Evolutionary conservation across 2,113 vertebrate genomes (phyloP).

Genomic region (Oryzias melastigma): DNA sequence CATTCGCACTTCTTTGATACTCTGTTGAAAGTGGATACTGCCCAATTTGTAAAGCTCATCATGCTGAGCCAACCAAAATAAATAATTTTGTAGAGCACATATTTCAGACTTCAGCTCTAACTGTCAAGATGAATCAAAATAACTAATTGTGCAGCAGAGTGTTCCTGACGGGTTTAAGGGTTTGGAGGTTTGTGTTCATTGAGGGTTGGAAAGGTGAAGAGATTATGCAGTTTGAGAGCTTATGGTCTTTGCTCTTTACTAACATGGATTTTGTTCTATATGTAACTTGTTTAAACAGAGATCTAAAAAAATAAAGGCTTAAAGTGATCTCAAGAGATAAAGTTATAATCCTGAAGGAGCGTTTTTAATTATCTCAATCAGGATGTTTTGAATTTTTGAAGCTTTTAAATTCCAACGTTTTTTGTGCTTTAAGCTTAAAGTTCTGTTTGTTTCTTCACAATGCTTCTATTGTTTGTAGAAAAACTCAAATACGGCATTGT

Average conservation of each 20-base stretch:
- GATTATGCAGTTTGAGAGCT: too few species aligned
- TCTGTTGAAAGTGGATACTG: slow-evolving; percentile 54
- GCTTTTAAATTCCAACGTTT: too few species aligned
- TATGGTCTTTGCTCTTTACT: too few species aligned
- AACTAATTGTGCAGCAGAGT: slow-evolving; percentile 32
- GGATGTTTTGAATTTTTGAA: too few species aligned
- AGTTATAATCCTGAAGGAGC: too few species aligned
- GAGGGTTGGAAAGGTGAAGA: slow-evolving; percentile 5
- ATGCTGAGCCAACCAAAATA: slow-evolving; percentile 54
- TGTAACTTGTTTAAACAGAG: neutral
- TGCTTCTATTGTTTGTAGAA: too few species aligned
- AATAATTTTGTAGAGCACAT: slow-evolving; percentile 43
- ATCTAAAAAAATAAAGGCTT: neutral
- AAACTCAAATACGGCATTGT: too few species aligned
- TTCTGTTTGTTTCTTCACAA: too few species aligned
- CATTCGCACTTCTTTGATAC: slow-evolving; percentile 49
- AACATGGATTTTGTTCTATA: neutral
- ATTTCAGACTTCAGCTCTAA: slow-evolving; percentile 37
- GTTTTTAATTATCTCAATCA: too few species aligned
- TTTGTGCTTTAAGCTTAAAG: too few species aligned
- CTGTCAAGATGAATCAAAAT: slow-evolving; percentile 60
- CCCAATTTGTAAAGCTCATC: slow-evolving; percentile 55
- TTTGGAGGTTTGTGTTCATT: slow-evolving; percentile 47
- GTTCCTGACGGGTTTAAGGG: slow-evolving; percentile 36
- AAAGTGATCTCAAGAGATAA: neutral